Conservation (phyloP, 2,888 invertebrate species). For the Aphidoletes aphidimyza region DNA sequence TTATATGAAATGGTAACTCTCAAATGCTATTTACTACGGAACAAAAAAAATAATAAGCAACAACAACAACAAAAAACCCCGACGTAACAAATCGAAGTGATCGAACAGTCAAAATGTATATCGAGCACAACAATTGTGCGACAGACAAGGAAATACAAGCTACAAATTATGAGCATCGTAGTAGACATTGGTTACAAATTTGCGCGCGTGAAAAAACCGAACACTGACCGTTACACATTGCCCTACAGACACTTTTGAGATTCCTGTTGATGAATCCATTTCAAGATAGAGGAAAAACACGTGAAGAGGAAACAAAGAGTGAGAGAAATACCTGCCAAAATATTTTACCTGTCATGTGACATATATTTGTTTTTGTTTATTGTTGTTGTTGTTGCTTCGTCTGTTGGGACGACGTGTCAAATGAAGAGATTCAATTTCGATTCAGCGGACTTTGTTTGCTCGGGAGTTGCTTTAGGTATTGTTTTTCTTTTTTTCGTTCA, state of each 20-base stretch:
- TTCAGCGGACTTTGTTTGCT: not conserved
- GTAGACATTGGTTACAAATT: constrained; percentile 2
- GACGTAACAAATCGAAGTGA: not conserved
- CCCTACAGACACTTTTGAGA: too few species aligned
- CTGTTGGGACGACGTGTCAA: not conserved
- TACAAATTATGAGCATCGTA: not conserved
- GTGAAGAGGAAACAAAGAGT: too few species aligned
- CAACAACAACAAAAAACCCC: not conserved
- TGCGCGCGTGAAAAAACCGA: not conserved
- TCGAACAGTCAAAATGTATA: not conserved
- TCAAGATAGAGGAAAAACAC: too few species aligned
- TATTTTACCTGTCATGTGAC: too few species aligned
- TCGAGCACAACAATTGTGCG: not conserved
- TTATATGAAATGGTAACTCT: constrained; percentile 43
- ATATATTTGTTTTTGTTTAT: too few species aligned
- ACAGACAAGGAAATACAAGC: too few species aligned
- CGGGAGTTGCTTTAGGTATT: not conserved
- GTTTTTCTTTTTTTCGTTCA: not conserved
- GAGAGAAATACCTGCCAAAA: too few species aligned
- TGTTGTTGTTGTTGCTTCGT: not conserved
- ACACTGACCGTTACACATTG: too few species aligned
- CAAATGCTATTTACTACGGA: not conserved
- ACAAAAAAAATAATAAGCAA: not conserved
- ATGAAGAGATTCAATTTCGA: not conserved
- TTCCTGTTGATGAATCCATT: too few species aligned